These are phyloP conservation scores for Drosophila quasianomalipes DNA, from an alignment of 2,888 invertebrate species.

Conservation along the genomic window DNA sequence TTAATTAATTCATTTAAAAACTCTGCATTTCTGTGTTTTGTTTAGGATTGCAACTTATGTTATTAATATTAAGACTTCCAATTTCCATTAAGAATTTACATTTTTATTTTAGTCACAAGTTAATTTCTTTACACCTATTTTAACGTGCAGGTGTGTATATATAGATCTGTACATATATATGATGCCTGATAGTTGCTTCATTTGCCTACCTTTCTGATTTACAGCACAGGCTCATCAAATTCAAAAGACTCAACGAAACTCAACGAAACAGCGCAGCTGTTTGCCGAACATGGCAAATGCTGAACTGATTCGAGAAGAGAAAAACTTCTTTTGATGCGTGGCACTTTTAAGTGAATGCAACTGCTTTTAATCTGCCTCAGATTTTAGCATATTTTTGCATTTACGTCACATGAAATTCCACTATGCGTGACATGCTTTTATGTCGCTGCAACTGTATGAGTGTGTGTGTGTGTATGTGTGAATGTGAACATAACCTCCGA, in stretches of 20 bases:
- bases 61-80: too few species aligned
- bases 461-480: slow-evolving; percentile 29
- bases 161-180: not conserved
- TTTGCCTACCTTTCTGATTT: too few species aligned
- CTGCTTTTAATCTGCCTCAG: slow-evolving; percentile 59
- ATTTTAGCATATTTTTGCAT: slow-evolving; percentile 77
- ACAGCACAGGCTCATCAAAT: slow-evolving; percentile 2
- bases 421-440: slow-evolving; percentile 77
- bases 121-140: not conserved
- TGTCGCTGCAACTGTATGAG: slow-evolving; percentile 30
- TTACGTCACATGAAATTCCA: slow-evolving; percentile 76
- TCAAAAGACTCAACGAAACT: slow-evolving; percentile 11
- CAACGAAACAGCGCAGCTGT: slow-evolving; percentile 6
- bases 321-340: slow-evolving; percentile 24
- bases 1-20: not conserved
- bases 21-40: not conserved
- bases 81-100: too few species aligned
- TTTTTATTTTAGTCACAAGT: not conserved
- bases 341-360: slow-evolving; percentile 41
- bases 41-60: too few species aligned
- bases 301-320: slow-evolving; percentile 15
- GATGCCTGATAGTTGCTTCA: not conserved
- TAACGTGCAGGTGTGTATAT: not conserved
- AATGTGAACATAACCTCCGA: slow-evolving; percentile 66
- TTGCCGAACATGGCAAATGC: not conserved